Evolutionary conservation across 2,113 vertebrate genomes (phyloP).

Genomic region (Perognathus longimembris): DNA sequence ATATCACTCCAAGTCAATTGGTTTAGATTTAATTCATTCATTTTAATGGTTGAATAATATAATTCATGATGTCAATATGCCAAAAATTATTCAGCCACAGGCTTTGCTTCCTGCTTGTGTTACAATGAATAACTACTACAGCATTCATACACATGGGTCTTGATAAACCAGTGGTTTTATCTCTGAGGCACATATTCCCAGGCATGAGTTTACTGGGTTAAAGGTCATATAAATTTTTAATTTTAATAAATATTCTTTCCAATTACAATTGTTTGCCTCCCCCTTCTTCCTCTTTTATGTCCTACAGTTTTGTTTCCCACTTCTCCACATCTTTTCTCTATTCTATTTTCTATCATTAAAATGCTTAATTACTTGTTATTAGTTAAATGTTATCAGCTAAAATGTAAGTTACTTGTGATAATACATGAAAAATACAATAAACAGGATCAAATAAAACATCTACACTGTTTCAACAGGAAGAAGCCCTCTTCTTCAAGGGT

Average conservation of each 20-base stretch:
- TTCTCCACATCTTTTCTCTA: neutral
- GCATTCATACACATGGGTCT: neutral
- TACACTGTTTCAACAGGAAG: neutral
- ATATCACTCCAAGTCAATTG: conserved; percentile 15
- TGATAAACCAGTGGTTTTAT: conserved; percentile 36
- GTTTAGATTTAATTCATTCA: conserved; percentile 39
- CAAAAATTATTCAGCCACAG: conserved; percentile 33
- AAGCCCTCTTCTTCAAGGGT: neutral
- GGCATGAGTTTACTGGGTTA: neutral
- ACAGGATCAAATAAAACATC: neutral
- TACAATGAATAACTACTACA: neutral
- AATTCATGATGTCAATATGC: neutral
- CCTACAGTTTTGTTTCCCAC: neutral
- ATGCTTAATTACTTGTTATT: neutral
- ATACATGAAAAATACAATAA: conserved; percentile 10
- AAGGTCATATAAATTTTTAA: conserved; percentile 56
- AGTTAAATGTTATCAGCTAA: no score
- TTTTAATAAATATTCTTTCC: conserved; percentile 44
- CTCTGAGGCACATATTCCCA: conserved; percentile 33
- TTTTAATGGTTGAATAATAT: conserved; percentile 26
- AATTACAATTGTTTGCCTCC: neutral
- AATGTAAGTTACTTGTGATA: neutral
- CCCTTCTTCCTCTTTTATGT: neutral
- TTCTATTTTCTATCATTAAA: conserved; percentile 52
- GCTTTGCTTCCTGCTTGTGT: conserved; percentile 39